These are phyloP conservation scores for Pseudomyrmex concolor DNA, from an alignment of 1,140 invertebrate species.

Conservation along the genomic window DNA sequence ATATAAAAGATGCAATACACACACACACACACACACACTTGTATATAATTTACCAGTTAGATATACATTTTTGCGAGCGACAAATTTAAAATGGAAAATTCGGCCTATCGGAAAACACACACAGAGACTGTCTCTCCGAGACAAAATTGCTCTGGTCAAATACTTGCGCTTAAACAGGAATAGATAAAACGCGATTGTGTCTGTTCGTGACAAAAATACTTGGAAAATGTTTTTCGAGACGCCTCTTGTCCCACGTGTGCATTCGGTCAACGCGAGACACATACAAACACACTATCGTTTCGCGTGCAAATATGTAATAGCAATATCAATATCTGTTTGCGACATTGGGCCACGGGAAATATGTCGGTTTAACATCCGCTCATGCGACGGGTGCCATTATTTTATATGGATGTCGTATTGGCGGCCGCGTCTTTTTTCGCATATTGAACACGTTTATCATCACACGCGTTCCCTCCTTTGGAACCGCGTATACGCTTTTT, in stretches of 20 bases:
- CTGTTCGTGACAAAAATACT: constrained; percentile 60
- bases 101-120: neutral
- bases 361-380: constrained; percentile 57
- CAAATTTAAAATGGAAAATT: neutral
- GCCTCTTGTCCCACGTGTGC: constrained; percentile 26
- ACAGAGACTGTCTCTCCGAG: neutral
- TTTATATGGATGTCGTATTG: constrained; percentile 66
- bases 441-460: constrained; percentile 63
- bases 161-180: neutral
- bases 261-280: constrained; percentile 49
- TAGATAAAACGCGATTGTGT: constrained; percentile 63
- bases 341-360: constrained; percentile 64
- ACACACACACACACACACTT: no score
- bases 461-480: neutral
- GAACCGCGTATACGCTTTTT: neutral
- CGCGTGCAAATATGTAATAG: constrained; percentile 65
- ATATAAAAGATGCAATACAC: no score
- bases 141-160: constrained; percentile 1
- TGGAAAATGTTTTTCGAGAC: constrained; percentile 33
- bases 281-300: constrained; percentile 15
- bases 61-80: no score
- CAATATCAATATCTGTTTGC: constrained; percentile 75
- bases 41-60: no score
- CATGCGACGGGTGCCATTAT: constrained; percentile 50
- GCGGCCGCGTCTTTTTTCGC: constrained; percentile 59